phyloP scores from a whole-genome alignment of 2,797 vertebrate species.

The Mergus octosetaceus region DNA sequence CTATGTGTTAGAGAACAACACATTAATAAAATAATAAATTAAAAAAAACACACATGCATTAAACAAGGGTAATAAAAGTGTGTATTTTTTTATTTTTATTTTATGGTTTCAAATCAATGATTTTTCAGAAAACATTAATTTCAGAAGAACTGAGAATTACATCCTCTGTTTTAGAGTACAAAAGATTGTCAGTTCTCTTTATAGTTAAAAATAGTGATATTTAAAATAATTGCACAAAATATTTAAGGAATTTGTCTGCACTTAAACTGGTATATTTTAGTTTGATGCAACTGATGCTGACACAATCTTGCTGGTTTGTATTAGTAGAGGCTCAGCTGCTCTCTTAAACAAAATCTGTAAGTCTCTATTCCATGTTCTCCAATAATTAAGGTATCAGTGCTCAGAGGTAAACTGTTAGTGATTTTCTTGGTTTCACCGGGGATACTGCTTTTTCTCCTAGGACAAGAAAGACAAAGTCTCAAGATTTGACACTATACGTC shows the following conservation, averaged over 20 bases:
- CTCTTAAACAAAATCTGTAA: not conserved
- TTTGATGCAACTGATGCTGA: not conserved
- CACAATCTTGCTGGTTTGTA: not conserved
- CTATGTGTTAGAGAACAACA: not conserved
- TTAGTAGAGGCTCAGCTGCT: not conserved
- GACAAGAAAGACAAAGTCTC: slow-evolving; percentile 93
- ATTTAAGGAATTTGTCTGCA: not conserved
- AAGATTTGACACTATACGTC: slow-evolving; percentile 94
- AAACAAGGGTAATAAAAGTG: not conserved
- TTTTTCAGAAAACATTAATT: not conserved
- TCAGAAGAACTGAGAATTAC: not conserved
- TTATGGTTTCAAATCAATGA: not conserved
- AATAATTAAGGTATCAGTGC: not conserved
- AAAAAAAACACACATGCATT: accelerated
- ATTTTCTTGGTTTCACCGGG: not conserved
- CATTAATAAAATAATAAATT: not conserved
- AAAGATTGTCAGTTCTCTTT: not conserved
- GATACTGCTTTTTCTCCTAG: slow-evolving; percentile 72
- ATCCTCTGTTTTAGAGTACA: not conserved
- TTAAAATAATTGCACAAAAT: not conserved
- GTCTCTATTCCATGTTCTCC: not conserved
- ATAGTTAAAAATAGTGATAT: not conserved
- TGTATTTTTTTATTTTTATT: accelerated
- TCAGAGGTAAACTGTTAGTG: not conserved
- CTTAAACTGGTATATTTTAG: not conserved